A percentile compares a stretch with the other conserved stretches of the same genome.
phyloP scores from a whole-genome alignment of 2,113 vertebrate genomes.

The Odontophorus gujanensis region DNA sequence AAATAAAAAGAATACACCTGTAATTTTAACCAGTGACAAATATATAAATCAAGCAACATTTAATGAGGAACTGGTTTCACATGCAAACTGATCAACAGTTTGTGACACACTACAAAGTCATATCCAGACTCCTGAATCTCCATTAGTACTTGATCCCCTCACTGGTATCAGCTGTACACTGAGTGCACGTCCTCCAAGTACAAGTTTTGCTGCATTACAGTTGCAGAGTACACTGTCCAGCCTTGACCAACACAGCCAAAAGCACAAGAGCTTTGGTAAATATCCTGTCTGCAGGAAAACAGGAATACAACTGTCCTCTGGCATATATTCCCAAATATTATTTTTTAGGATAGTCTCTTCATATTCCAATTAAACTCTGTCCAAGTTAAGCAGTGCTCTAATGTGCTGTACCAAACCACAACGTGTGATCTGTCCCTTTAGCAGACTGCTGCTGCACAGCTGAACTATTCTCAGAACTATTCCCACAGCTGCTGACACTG shows the following conservation, averaged over 20 bases:
- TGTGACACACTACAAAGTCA: no score
- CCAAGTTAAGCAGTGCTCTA: background rate
- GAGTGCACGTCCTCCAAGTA: background rate
- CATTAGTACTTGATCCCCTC: no score
- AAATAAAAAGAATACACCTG: no score
- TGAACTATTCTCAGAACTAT: constrained; percentile 59
- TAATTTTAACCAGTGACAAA: no score
- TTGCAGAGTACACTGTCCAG: background rate
- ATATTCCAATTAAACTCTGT: background rate
- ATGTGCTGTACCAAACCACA: constrained; percentile 25
- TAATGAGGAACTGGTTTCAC: no score
- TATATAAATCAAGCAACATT: no score
- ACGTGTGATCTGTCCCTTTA: constrained; percentile 39
- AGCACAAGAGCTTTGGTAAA: background rate
- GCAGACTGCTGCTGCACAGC: constrained; percentile 43
- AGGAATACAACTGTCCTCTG: background rate
- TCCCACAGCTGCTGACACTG: constrained; percentile 50
- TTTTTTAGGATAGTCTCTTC: background rate
- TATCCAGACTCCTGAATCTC: no score
- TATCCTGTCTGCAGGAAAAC: background rate
- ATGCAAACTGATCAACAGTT: no score
- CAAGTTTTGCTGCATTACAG: background rate
- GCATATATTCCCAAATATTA: background rate
- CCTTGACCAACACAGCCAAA: background rate
- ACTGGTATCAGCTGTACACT: background rate